These are phyloP conservation scores for Lasioglossum leucozonium DNA, from an alignment of 2,888 invertebrate species.

Conservation along the genomic window DNA sequence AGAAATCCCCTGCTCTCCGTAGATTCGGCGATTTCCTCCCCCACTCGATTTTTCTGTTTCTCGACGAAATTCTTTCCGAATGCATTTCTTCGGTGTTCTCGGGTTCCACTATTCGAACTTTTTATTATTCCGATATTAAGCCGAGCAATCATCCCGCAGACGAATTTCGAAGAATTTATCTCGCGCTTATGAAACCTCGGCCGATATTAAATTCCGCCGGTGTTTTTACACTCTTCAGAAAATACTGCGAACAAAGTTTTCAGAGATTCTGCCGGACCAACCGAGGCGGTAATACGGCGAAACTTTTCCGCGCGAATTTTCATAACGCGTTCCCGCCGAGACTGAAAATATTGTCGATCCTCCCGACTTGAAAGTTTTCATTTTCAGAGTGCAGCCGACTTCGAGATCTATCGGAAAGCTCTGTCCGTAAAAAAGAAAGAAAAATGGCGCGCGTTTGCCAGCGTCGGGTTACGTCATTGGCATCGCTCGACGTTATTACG, in stretches of 20 bases:
- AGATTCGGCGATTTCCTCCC: not conserved
- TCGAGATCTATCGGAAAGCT: not conserved
- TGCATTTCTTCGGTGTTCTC: not conserved
- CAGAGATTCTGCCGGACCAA: not conserved
- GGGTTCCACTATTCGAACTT: not conserved
- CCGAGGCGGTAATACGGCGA: not conserved
- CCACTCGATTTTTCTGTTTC: not conserved
- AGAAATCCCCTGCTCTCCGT: not conserved
- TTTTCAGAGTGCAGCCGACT: too few relatives aligned
- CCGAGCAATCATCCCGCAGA: not conserved
- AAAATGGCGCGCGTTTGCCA: conserved; percentile 58
- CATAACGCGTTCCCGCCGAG: not conserved
- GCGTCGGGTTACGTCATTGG: conserved; percentile 70
- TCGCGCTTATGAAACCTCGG: not conserved
- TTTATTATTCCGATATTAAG: not conserved
- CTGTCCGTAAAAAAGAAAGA: not conserved
- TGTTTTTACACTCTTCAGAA: not conserved
- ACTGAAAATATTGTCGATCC: not conserved
- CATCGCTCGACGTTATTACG: conserved; percentile 75
- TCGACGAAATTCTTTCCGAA: not conserved
- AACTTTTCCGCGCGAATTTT: not conserved
- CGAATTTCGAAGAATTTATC: not conserved
- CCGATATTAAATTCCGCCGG: not conserved
- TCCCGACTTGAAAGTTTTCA: not conserved
- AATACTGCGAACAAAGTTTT: not conserved